A percentile compares a stretch with the other conserved stretches of the same genome.
phyloP scores from a whole-genome alignment of 2,888 invertebrate genomes.

The Chaetogeoica ovagalla region DNA sequence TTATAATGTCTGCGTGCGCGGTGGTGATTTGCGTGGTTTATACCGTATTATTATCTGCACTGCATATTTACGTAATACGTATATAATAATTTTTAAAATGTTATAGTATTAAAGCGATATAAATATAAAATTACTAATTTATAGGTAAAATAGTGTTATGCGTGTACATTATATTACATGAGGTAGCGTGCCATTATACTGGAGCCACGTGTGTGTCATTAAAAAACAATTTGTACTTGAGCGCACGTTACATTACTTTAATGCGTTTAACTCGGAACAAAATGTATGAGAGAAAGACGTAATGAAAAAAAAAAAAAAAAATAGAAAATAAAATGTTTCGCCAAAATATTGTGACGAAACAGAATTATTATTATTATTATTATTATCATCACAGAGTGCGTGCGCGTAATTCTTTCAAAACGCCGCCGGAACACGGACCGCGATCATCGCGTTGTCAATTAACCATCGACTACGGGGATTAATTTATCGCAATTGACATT shows the following conservation, averaged over 20 bases:
- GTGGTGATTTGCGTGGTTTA: no score
- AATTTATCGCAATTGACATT: no score
- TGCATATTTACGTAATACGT: no score
- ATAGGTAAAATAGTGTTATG: not conserved
- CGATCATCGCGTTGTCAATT: no score
- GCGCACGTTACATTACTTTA: not conserved
- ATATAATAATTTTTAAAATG: no score
- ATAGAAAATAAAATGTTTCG: no score
- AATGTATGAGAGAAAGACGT: not conserved
- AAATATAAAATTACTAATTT: no score
- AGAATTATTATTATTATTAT: not conserved
- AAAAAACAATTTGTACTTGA: slow-evolving; percentile 39
- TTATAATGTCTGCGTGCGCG: no score
- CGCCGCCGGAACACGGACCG: no score
- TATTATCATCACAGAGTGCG: not conserved
- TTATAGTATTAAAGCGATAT: not conserved
- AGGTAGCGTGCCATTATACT: slow-evolving; percentile 5
- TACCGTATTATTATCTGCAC: no score
- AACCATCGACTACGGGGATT: no score
- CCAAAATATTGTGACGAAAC: not conserved
- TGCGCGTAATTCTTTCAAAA: not conserved
- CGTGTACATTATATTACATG: no score
- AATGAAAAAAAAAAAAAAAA: not conserved
- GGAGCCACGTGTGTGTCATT: slow-evolving; percentile 13
- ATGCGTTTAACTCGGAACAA: not conserved